Conservation (phyloP, 2,888 invertebrate genomes). For the Himalopsyche kuldschensis region DNA sequence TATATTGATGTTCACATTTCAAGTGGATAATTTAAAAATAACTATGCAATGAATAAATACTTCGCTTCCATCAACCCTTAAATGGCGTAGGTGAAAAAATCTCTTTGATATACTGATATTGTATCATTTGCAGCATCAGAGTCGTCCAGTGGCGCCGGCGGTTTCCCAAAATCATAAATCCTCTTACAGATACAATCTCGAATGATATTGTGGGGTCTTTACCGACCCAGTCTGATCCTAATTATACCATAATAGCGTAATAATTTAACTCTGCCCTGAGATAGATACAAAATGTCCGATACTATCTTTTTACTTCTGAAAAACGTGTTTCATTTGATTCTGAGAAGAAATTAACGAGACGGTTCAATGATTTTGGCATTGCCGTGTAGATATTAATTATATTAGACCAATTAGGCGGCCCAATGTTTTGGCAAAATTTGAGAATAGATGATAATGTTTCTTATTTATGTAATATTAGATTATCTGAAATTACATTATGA, state of each 20-base stretch:
- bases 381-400: neutral
- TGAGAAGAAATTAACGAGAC: neutral
- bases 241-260: neutral
- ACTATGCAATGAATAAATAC: too few relatives aligned
- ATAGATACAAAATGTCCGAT: neutral
- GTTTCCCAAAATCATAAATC: neutral
- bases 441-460: too few relatives aligned
- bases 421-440: too few relatives aligned
- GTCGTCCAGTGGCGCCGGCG: neutral
- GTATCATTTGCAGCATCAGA: neutral
- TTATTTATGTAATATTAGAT: too few relatives aligned
- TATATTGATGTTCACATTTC: too few relatives aligned
- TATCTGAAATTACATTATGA: too few relatives aligned
- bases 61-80: too few relatives aligned
- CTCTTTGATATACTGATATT: neutral
- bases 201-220: neutral
- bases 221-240: neutral
- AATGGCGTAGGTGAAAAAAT: too few relatives aligned
- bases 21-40: too few relatives aligned
- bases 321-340: neutral
- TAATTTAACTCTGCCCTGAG: neutral
- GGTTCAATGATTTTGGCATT: neutral
- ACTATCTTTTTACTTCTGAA: neutral
- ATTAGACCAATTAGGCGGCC: too few relatives aligned
- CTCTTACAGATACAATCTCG: neutral